phyloP scores from a whole-genome alignment of 2,888 invertebrate species.

The Spialia ferax region DNA sequence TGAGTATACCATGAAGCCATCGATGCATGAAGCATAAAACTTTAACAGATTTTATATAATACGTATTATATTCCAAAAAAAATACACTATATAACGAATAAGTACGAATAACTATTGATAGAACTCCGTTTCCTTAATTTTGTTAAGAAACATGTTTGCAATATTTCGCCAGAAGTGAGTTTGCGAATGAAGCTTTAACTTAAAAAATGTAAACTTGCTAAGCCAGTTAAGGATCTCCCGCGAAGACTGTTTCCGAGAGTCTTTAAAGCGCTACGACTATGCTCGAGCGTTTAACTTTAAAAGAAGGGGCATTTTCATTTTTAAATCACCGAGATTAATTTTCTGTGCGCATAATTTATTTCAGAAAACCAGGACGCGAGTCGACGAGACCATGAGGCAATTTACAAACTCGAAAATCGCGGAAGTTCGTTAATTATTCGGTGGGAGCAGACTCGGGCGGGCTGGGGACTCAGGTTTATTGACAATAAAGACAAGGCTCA shows the following conservation, averaged over 20 bases:
- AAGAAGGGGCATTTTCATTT: conserved; percentile 68
- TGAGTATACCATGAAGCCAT: no score
- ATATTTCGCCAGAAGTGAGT: background rate
- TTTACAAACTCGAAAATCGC: conserved; percentile 86
- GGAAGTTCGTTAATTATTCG: conserved; percentile 86
- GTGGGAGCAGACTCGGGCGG: conserved; percentile 69
- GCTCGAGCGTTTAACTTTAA: conserved; percentile 52
- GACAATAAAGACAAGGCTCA: conserved; percentile 82
- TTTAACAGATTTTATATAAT: background rate
- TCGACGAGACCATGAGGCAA: conserved; percentile 84
- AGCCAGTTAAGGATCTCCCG: conserved; percentile 30
- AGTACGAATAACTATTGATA: background rate
- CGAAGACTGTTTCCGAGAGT: conserved; percentile 23
- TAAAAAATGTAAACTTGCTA: conserved; percentile 25
- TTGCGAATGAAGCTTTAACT: conserved; percentile 12
- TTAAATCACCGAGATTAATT: conserved; percentile 81
- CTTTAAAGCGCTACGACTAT: conserved; percentile 35
- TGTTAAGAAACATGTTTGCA: background rate
- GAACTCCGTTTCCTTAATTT: background rate
- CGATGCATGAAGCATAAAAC: no score
- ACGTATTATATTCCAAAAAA: background rate
- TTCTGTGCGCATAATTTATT: conserved; percentile 83
- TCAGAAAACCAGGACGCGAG: conserved; percentile 79
- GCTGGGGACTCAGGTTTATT: conserved; percentile 81
- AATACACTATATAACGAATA: no score